Percentiles rank a stretch among this genome's conserved stretches.
phyloP scores from a whole-genome alignment of 1,140 invertebrate genomes.

The Nebria ingens region DNA sequence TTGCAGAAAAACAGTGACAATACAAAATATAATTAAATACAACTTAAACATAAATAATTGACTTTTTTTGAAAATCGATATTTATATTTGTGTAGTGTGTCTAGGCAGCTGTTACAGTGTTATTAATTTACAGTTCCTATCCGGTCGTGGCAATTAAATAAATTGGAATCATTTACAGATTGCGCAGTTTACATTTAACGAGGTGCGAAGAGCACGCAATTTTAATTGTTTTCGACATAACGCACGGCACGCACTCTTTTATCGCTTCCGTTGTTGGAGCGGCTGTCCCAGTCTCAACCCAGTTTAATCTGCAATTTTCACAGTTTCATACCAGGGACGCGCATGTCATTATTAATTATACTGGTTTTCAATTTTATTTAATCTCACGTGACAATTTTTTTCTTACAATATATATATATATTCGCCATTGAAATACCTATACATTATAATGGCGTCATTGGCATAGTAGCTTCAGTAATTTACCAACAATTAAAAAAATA shows the following conservation, averaged over 20 bases:
- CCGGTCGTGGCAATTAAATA: not conserved
- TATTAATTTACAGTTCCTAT: not conserved
- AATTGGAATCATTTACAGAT: constrained; percentile 7
- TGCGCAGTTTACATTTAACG: not conserved
- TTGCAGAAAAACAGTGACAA: no score
- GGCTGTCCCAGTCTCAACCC: not conserved
- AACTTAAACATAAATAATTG: no score
- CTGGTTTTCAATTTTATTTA: not conserved
- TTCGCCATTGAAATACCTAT: no score
- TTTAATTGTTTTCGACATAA: constrained; percentile 3
- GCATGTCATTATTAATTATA: not conserved
- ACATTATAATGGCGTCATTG: no score
- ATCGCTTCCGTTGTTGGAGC: not conserved
- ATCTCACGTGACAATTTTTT: no score
- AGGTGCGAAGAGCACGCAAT: constrained; percentile 4
- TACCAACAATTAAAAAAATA: no score
- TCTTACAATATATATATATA: no score
- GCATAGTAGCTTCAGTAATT: no score
- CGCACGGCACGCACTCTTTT: not conserved
- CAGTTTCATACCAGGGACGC: not conserved
- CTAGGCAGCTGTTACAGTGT: no score
- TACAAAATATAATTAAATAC: no score
- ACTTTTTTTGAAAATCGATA: no score
- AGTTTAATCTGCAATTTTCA: constrained; percentile 4
- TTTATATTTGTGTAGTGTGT: no score